Evolutionary conservation across 2,888 invertebrate species (phyloP), one percentile per base, ranked within the genome.

Genomic region (Pyrrhopygopsis socrates): DNA sequence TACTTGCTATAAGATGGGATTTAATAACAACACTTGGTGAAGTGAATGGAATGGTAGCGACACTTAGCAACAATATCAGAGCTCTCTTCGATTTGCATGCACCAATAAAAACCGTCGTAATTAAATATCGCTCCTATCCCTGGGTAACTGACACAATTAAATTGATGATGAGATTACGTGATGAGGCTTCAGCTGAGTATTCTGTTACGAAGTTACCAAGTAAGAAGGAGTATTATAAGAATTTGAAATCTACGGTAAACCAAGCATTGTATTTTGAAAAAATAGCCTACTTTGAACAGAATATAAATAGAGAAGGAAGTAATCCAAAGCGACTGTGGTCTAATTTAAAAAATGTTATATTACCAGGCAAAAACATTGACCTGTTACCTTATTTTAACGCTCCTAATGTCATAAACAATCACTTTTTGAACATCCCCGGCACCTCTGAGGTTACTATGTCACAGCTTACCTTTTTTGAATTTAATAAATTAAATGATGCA

Each of bases 81-180:
- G 2, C 22, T 2, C 8, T 86, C 11, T 83, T 71, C 38, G 41
- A 83, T 70, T 0, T 5, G 30, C 76, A 80, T 74, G 80, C 86
- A 8, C 83, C 86, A 1, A 20, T 45, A 1, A 86, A 74, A 73
- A 58, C 41, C 1, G 18, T 65, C 20, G 18, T 38, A 20, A 27
- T 79, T 22, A 74, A 50, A 24, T 29, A 75, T 18, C 18, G 38
- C 6, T 24, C 27, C 1, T 71, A 77, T 27, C 85, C 88, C 0
- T 88, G 88, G 88, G 81, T 88, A 3, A 88, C 85, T 18, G 27
- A 68, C 27, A 88, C 75, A 4, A 58, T 88, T 13, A 78, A 70
- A 27, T 2, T 41, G 3, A 86, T 86, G 81, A 86, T 86, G 77
- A 71, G 30, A 20, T 58, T 85, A 13, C 71, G 84, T 11, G 60